Percentiles rank a stretch among this genome's conserved stretches.
Conservation (phyloP, 2,888 invertebrate species). For the Stenichneumon culpator region DNA sequence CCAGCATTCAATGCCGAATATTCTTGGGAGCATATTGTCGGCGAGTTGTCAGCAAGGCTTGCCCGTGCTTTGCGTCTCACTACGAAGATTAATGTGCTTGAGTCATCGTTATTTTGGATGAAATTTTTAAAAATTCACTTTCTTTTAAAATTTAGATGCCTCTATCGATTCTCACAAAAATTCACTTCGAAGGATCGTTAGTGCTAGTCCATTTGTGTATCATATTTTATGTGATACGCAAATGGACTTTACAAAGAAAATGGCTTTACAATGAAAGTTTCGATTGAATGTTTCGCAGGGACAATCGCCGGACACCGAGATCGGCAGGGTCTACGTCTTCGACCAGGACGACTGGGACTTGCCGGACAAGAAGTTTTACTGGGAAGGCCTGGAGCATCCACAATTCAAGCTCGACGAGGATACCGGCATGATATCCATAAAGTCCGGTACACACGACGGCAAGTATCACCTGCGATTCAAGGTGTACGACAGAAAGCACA, state of each 20-base stretch:
- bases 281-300: conserved; percentile 86
- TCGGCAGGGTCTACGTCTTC: conserved; percentile 98
- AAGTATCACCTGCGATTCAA: conserved; percentile 93
- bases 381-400: conserved; percentile 95
- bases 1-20: too few species aligned
- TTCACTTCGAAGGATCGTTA: too few species aligned
- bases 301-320: conserved; percentile 95
- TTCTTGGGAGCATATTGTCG: too few species aligned
- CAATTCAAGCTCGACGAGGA: conserved; percentile 95
- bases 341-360: conserved; percentile 99
- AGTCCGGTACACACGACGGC: conserved; percentile 95
- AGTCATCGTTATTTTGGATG: too few species aligned
- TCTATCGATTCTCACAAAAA: too few species aligned
- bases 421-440: conserved; percentile 98
- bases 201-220: too few species aligned
- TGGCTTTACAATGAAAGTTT: neutral
- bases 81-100: too few species aligned
- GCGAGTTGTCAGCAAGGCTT: too few species aligned
- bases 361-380: conserved; percentile 98
- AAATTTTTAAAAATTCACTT: too few species aligned
- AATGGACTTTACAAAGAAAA: neutral
- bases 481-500: conserved; percentile 97
- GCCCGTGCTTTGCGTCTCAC: too few species aligned
- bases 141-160: too few species aligned
- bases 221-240: too few species aligned